Percentiles rank a stretch among this genome's conserved stretches.
Evolutionary conservation across 2,888 invertebrate genomes (phyloP).

Genomic region (Acronicta alni): DNA sequence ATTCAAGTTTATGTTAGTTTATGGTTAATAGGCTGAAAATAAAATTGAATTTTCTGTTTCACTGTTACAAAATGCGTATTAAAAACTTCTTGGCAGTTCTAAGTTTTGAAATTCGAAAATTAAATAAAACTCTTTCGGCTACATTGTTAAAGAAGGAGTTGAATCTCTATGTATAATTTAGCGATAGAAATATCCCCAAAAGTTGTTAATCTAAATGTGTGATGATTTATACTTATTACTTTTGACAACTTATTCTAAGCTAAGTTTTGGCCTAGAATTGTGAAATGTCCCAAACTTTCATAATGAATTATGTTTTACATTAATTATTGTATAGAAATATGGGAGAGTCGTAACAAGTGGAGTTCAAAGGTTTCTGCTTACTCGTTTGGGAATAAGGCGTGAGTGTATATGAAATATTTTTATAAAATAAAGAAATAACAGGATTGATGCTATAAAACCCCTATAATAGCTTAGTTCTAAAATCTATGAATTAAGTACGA

Average conservation of each 20-base stretch:
- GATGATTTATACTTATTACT: conserved; percentile 5
- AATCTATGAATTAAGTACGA: too few relatives aligned
- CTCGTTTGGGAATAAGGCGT: too few relatives aligned
- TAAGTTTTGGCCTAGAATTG: not conserved
- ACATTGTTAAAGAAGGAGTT: conserved; percentile 29
- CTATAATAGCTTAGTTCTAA: too few relatives aligned
- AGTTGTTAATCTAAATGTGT: not conserved
- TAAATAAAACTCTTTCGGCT: conserved; percentile 44
- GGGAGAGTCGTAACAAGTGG: too few relatives aligned
- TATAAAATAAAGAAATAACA: too few relatives aligned
- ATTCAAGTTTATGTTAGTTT: conserved; percentile 27
- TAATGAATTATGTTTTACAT: too few relatives aligned
- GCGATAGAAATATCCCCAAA: not conserved
- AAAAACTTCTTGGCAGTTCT: conserved; percentile 39
- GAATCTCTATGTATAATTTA: conserved; percentile 15
- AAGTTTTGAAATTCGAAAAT: conserved; percentile 44
- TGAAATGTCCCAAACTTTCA: too few relatives aligned
- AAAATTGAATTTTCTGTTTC: conserved; percentile 45
- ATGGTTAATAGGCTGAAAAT: conserved; percentile 27
- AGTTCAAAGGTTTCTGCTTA: too few relatives aligned
- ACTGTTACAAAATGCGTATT: conserved; percentile 42
- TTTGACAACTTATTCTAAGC: not conserved
- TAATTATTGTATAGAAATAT: too few relatives aligned
- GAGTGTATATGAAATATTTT: too few relatives aligned
- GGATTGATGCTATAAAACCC: too few relatives aligned